Percentiles rank a stretch among this genome's conserved stretches.
These are phyloP conservation scores for Phodopus roborovskii DNA, from an alignment of 2,113 vertebrate species.

Conservation along the genomic window DNA sequence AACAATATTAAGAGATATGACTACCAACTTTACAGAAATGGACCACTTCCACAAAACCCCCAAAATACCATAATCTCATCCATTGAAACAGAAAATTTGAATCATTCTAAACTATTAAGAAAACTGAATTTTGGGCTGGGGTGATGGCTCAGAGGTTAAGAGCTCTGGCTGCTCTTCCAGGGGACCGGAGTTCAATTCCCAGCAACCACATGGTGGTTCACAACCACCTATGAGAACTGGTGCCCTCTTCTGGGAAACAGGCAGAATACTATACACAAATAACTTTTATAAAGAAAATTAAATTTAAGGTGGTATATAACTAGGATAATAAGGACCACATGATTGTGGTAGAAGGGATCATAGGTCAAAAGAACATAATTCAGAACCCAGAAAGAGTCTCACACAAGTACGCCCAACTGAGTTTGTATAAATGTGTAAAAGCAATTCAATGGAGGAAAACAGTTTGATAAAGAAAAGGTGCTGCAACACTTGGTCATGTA, in stretches of 20 bases:
- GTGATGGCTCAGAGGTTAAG: neutral
- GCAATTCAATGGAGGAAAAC: neutral
- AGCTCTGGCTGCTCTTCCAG: neutral
- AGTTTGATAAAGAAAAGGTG: neutral
- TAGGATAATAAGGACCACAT: neutral
- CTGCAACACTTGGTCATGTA: neutral
- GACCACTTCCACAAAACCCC: neutral
- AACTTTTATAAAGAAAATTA: neutral
- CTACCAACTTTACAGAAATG: slow-evolving; percentile 10
- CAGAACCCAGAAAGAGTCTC: neutral
- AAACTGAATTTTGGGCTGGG: neutral
- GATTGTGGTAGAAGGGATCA: neutral
- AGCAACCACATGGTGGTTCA: neutral
- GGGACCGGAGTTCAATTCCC: neutral
- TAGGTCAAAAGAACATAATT: slow-evolving; percentile 3
- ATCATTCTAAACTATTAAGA: neutral
- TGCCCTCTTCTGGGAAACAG: neutral
- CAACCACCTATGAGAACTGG: neutral
- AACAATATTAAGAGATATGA: neutral
- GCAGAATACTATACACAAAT: neutral
- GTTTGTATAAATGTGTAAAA: slow-evolving; percentile 10
- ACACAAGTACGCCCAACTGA: neutral
- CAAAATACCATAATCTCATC: neutral
- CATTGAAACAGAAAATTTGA: slow-evolving; percentile 7
- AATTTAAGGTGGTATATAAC: neutral